Evolutionary conservation across 2,888 invertebrate species (phyloP).

Genomic region (Lapara coniferarum): DNA sequence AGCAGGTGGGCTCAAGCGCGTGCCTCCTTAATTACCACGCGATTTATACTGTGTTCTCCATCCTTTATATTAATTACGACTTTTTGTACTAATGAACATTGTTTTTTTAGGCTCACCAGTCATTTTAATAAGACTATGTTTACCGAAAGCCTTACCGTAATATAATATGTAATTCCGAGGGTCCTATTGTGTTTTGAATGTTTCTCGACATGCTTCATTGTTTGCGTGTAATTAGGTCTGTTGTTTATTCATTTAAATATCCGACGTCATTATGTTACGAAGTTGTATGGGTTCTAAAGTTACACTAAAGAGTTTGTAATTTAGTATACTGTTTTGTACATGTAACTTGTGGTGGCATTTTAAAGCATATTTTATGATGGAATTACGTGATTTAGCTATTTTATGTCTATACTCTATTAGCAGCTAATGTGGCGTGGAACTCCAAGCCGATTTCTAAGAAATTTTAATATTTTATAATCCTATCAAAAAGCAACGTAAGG

Average conservation of each 20-base stretch:
- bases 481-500: too few relatives aligned
- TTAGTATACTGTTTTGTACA: background rate
- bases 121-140: slow-evolving; percentile 24
- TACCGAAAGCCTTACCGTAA: slow-evolving; percentile 6
- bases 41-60: slow-evolving; percentile 62
- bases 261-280: background rate
- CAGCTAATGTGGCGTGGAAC: too few relatives aligned
- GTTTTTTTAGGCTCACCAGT: slow-evolving; percentile 22
- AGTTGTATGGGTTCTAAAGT: background rate
- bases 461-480: too few relatives aligned
- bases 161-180: slow-evolving; percentile 15
- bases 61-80: slow-evolving; percentile 63
- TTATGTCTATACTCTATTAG: too few relatives aligned
- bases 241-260: slow-evolving; percentile 2
- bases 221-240: slow-evolving; percentile 12
- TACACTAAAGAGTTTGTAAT: background rate
- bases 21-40: slow-evolving; percentile 70
- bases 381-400: background rate
- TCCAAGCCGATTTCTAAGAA: too few relatives aligned
- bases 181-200: slow-evolving; percentile 5
- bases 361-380: background rate
- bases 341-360: background rate
- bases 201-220: slow-evolving; percentile 1
- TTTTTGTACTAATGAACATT: slow-evolving; percentile 25
- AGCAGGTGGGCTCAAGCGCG: slow-evolving; percentile 51